Conservation (phyloP, 2,797 vertebrate genomes). For the Pseudochromis fuscus region DNA sequence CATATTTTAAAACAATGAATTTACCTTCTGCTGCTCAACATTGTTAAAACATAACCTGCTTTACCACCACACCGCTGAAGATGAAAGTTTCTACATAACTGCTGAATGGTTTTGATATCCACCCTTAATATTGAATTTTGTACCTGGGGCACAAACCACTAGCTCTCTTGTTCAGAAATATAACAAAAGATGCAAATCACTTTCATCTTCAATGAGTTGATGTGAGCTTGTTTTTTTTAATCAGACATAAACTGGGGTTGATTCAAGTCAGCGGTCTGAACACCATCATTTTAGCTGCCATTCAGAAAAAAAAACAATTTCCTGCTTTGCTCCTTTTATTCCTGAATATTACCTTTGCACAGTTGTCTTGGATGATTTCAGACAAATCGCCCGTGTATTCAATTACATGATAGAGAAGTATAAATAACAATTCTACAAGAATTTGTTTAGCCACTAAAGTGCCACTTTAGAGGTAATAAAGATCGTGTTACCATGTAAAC, state of each 20-base stretch:
- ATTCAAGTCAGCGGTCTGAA: neutral
- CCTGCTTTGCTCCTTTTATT: conserved; percentile 6
- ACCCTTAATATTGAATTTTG: conserved; percentile 34
- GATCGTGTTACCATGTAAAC: conserved; percentile 19
- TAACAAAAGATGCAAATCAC: conserved; percentile 28
- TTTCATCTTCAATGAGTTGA: neutral
- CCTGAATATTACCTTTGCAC: conserved; percentile 11
- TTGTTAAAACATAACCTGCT: no score
- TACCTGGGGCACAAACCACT: neutral
- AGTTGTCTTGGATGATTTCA: conserved; percentile 27
- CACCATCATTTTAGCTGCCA: neutral
- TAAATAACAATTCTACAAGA: conserved; percentile 10
- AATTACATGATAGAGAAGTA: neutral
- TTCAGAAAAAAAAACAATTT: conserved; percentile 7
- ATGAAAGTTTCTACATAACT: conserved; percentile 17
- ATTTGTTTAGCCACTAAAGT: conserved; percentile 18
- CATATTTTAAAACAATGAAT: no score
- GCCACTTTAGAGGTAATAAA: conserved; percentile 21
- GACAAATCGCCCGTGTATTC: neutral
- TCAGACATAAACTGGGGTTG: conserved; percentile 5
- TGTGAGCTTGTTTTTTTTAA: no score
- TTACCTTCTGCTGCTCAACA: no score
- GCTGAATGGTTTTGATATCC: conserved; percentile 28
- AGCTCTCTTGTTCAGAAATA: conserved; percentile 10
- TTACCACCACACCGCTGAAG: no score